A percentile compares a stretch with the other conserved stretches of the same genome.
phyloP scores from a whole-genome alignment of 1,140 invertebrate genomes.

The Cardiocondyla obscurior region DNA sequence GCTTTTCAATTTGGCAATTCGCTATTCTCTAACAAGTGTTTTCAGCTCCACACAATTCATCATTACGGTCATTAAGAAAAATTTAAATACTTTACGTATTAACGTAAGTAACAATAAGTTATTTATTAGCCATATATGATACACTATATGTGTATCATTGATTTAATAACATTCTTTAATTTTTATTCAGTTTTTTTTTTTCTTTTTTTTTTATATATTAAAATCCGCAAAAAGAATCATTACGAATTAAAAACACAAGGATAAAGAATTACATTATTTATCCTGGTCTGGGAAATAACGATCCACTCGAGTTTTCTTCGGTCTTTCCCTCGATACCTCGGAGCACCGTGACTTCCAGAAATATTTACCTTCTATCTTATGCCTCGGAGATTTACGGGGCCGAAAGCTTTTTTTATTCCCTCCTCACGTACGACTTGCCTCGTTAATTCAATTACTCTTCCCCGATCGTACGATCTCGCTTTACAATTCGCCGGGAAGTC shows the following conservation, averaged over 20 bases:
- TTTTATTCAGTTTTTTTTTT: too few relatives aligned
- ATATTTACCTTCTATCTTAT: conserved; percentile 58
- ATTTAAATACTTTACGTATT: too few relatives aligned
- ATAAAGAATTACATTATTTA: conserved; percentile 17
- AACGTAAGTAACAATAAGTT: background rate
- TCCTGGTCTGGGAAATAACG: background rate
- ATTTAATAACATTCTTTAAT: background rate
- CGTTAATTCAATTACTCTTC: conserved; percentile 53
- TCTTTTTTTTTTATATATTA: too few relatives aligned
- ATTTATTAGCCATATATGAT: background rate
- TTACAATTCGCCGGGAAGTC: conserved; percentile 51
- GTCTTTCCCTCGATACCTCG: background rate
- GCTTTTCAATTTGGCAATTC: background rate
- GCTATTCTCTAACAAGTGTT: background rate
- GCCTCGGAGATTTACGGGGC: conserved; percentile 52
- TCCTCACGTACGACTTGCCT: conserved; percentile 57
- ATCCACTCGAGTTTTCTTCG: background rate
- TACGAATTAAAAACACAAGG: conserved; percentile 11
- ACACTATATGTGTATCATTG: background rate
- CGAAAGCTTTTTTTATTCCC: conserved; percentile 54
- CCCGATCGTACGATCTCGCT: conserved; percentile 49
- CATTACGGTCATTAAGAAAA: background rate
- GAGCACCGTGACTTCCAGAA: conserved; percentile 31
- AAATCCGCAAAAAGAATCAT: too few relatives aligned
- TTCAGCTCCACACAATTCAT: background rate